A percentile compares a stretch with the other conserved stretches of the same genome.
These are phyloP conservation scores for Gymnocypris eckloni DNA, from an alignment of 2,797 vertebrate genomes.

Conservation along the genomic window DNA sequence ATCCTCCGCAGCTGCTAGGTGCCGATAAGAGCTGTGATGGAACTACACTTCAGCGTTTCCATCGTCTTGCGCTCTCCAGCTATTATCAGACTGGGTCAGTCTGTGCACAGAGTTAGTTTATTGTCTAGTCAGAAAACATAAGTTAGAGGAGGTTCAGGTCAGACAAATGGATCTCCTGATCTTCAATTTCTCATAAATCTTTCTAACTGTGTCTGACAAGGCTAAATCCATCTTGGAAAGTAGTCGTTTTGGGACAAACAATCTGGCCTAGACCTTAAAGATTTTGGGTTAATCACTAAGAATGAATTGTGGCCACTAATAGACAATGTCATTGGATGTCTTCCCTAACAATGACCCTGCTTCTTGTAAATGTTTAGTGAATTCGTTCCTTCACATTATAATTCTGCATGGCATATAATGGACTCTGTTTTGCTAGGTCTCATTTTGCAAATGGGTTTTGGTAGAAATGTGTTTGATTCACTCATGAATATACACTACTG, in stretches of 20 bases:
- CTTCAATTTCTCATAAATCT: slow-evolving; percentile 18
- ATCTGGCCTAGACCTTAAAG: neutral
- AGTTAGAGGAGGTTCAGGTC: neutral
- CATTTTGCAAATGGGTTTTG: neutral
- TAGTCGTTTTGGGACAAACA: neutral
- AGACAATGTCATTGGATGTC: neutral
- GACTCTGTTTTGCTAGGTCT: neutral
- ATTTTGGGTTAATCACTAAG: neutral
- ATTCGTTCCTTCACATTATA: neutral
- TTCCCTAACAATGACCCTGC: neutral
- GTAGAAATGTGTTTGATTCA: neutral
- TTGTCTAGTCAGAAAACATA: slow-evolving; percentile 26
- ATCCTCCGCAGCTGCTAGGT: slow-evolving; percentile 27
- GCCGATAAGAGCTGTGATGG: slow-evolving; percentile 26
- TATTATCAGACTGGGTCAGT: slow-evolving; percentile 40
- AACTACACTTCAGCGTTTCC: slow-evolving; percentile 14
- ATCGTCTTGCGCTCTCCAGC: neutral
- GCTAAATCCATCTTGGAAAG: slow-evolving; percentile 4
- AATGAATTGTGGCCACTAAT: neutral
- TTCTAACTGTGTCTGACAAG: slow-evolving; percentile 9
- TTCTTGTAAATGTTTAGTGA: neutral
- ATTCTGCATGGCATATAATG: neutral
- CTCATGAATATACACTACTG: neutral
- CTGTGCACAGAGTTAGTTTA: slow-evolving; percentile 3
- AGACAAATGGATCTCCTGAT: slow-evolving; percentile 20